Conservation (phyloP, 2,113 vertebrate species). For the Pachycephala philippinensis region DNA sequence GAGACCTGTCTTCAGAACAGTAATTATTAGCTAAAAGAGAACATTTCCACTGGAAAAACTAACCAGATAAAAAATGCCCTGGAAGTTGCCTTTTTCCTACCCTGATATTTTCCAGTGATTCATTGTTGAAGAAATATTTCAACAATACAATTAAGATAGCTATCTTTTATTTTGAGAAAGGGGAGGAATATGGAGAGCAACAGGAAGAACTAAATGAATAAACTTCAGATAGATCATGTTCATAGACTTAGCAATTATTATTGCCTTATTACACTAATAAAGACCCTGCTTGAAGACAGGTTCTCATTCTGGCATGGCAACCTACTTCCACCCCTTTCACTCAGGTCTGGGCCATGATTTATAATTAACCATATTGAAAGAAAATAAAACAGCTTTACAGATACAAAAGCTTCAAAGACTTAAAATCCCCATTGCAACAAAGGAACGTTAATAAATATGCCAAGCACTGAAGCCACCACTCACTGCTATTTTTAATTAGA, state of each 20-base stretch:
- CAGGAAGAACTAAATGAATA: neutral
- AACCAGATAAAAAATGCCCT: neutral
- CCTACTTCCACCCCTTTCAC: neutral
- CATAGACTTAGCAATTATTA: neutral
- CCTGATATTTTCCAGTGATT: neutral
- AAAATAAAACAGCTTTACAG: neutral
- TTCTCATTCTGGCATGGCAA: neutral
- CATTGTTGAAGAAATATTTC: neutral
- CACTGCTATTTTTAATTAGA: constrained; percentile 47
- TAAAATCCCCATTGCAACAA: constrained; percentile 6
- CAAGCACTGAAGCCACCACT: constrained; percentile 5
- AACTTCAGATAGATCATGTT: neutral
- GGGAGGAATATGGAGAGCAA: neutral
- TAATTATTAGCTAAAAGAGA: neutral
- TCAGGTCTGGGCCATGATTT: neutral
- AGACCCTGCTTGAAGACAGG: neutral
- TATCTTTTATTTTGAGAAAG: neutral
- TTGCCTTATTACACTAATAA: neutral
- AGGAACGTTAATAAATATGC: neutral
- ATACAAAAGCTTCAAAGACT: constrained; percentile 50
- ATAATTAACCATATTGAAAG: neutral
- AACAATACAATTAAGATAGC: neutral
- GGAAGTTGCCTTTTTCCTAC: neutral
- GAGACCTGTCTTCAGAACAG: neutral
- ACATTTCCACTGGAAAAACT: neutral